These are phyloP conservation scores for Timandra comae DNA, from an alignment of 2,888 invertebrate species.

Conservation along the genomic window DNA sequence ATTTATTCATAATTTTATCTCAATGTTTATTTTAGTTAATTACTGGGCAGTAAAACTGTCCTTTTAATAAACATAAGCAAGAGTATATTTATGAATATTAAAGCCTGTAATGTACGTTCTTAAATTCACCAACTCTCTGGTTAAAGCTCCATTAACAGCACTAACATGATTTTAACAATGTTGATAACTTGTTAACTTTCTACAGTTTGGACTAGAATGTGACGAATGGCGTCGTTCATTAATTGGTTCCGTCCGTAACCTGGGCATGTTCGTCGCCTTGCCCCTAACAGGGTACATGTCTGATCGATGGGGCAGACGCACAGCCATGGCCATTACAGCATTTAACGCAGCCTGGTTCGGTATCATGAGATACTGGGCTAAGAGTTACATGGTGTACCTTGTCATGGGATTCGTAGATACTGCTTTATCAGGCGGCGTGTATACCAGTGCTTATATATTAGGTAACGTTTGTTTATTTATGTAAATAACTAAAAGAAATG, in stretches of 20 bases:
- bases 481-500: too few species aligned
- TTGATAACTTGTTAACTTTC: not conserved
- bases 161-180: too few species aligned
- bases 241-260: slow-evolving; percentile 82
- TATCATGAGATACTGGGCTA: slow-evolving; percentile 56
- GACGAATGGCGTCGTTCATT: slow-evolving; percentile 82
- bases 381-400: slow-evolving; percentile 80
- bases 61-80: too few species aligned
- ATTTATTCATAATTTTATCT: too few species aligned
- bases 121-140: too few species aligned
- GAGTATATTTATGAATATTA: too few species aligned
- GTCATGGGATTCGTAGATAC: slow-evolving; percentile 82
- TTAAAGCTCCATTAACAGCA: too few species aligned
- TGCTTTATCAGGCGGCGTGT: slow-evolving; percentile 80
- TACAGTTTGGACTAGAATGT: slow-evolving; percentile 78
- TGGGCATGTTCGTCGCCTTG: slow-evolving; percentile 81
- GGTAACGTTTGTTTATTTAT: too few species aligned
- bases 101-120: too few species aligned
- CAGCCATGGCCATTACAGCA: slow-evolving; percentile 75
- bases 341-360: slow-evolving; percentile 80
- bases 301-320: slow-evolving; percentile 82
- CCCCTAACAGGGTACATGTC: slow-evolving; percentile 83
- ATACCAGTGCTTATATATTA: slow-evolving; percentile 81
- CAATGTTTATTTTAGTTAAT: too few species aligned
- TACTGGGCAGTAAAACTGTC: too few species aligned